Base-by-base conservation (phyloP, 92 coral and sea anemone species). In the Siderastrea radians region DNA sequence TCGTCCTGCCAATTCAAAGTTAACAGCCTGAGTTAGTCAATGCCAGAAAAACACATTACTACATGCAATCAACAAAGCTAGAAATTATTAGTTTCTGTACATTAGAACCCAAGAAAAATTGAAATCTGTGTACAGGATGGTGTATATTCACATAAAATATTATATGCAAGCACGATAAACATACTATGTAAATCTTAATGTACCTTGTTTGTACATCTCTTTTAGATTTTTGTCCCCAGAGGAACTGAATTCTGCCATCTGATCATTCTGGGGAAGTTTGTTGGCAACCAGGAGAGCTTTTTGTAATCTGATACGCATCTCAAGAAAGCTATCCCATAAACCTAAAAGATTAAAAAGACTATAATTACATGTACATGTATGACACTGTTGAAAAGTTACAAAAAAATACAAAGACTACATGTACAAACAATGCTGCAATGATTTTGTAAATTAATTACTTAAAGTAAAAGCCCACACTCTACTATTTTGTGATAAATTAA, bases 271-370 rank as follows among this genome's bases (percentile, higher is more conserved):
- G 8, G 99, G 99, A 46, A 95, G 86, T 78, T 72, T 97, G 74
- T 97, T 97, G 75, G 91, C 94, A 61, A 94, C 72, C 60, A 95
- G 60, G 70, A 97, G 81, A n/a, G 95, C 94, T 70, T 95, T 97
- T 72, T 97, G 99, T 48, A 97, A 49, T 74, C 96, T 85, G 70
- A 95, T 97, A 7, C 99, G 95, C 86, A 91, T 94, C 78, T 95
- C 99, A n/a, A 97, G 95, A 26, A 97, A 93, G 60, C 90, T 97
- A 70, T 97, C 99, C 99, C 99, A 97, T 72, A 97, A 88, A 71
- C 91, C 99, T 97, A 73, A 14, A 74, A 55, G 83, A 53, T 26
- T 26, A 26, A 26, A 26, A 26, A 26, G 38, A 26, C 38, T 26
- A 26, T 26, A 26, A 26, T 26, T 26, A 26, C 38, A 26, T 26